phyloP scores from a whole-genome alignment of 2,113 vertebrate species.

The Nerophis lumbriciformis region DNA sequence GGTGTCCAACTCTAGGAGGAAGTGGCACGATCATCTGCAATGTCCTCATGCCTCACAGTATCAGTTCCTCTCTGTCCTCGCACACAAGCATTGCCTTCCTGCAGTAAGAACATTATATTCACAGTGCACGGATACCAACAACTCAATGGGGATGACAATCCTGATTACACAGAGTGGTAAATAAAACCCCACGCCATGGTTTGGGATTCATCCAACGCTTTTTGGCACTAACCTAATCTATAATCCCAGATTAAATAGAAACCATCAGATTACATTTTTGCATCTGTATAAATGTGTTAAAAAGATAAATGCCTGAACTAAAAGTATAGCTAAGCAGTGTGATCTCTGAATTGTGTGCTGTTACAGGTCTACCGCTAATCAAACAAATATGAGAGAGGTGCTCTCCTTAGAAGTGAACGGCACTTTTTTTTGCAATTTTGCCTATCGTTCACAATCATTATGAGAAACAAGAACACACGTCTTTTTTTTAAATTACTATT shows the following conservation, averaged over 20 bases:
- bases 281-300: conserved; percentile 8
- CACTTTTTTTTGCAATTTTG: too few relatives aligned
- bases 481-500: too few relatives aligned
- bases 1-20: conserved; percentile 21
- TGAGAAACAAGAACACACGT: too few relatives aligned
- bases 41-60: conserved; percentile 42
- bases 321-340: neutral
- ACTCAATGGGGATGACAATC: neutral
- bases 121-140: neutral
- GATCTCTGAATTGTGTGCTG: neutral
- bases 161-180: neutral
- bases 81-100: conserved; percentile 1
- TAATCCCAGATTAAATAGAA: conserved; percentile 44
- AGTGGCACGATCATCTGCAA: conserved; percentile 33
- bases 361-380: conserved; percentile 9
- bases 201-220: conserved; percentile 5
- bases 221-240: conserved; percentile 22
- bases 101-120: conserved; percentile 8
- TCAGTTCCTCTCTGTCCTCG: conserved; percentile 26
- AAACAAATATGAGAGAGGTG: conserved; percentile 6
- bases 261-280: conserved; percentile 23
- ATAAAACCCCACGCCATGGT: conserved; percentile 9
- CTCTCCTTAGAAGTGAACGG: neutral
- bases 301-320: conserved; percentile 5
- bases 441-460: too few relatives aligned